These are phyloP conservation scores for Diplodus sargus DNA, from an alignment of 2,797 vertebrate genomes.

Conservation along the genomic window DNA sequence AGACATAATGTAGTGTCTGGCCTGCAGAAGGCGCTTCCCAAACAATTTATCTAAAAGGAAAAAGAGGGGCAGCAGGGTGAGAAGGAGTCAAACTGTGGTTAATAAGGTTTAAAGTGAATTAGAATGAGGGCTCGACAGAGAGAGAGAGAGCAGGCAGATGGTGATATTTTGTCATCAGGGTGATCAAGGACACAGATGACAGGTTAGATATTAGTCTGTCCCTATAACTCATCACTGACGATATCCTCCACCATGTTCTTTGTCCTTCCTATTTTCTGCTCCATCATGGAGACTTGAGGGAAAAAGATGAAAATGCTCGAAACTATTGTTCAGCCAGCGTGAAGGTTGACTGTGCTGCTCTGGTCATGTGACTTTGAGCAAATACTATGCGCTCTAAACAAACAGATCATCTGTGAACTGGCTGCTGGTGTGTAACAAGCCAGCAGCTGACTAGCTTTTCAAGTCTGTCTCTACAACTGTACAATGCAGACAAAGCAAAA, in stretches of 20 bases:
- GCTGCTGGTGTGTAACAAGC: conserved; percentile 31
- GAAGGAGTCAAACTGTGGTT: conserved; percentile 3
- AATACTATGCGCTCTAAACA: conserved; percentile 27
- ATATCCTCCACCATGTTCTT: conserved; percentile 9
- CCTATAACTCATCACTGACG: conserved; percentile 1
- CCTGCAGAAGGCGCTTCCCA: conserved; percentile 91
- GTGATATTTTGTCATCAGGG: conserved; percentile 26
- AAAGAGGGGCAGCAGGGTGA: not conserved
- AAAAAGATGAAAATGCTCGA: not conserved
- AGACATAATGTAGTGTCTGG: conserved; percentile 92
- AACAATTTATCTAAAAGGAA: conserved; percentile 88
- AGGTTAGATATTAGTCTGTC: conserved; percentile 34
- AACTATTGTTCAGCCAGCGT: conserved; percentile 26
- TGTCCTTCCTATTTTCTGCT: conserved; percentile 1
- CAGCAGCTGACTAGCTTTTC: conserved; percentile 17
- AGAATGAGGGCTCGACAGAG: not conserved
- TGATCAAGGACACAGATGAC: conserved; percentile 49
- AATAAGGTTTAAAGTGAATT: conserved; percentile 9
- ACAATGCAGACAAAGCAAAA: conserved; percentile 7
- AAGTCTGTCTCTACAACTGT: conserved; percentile 14
- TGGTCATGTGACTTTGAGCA: conserved; percentile 36
- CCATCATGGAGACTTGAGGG: conserved; percentile 2
- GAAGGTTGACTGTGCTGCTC: conserved; percentile 32
- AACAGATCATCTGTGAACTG: conserved; percentile 21
- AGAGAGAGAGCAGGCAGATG: conserved; percentile 24